Conservation (phyloP, 2,113 vertebrate species). For the Prunella fulvescens region DNA sequence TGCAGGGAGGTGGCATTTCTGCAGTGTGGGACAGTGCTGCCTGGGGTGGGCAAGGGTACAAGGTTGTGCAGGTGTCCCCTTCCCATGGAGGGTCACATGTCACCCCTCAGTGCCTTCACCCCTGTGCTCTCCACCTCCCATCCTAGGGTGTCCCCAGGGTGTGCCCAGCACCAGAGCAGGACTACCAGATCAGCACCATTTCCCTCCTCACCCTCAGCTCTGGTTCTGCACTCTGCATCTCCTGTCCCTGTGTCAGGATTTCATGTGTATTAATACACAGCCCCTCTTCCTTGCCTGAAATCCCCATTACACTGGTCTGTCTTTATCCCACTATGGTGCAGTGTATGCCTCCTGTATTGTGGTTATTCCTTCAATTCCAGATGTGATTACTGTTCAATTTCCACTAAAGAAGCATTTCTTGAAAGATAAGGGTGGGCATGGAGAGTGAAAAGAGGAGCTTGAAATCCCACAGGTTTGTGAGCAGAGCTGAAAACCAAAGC, state of each 20-base stretch:
- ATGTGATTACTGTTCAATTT: not conserved
- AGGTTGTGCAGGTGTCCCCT: not conserved
- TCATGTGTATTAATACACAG: not conserved
- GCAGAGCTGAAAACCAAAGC: not conserved
- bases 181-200: not conserved
- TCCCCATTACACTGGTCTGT: not conserved
- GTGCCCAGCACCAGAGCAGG: rapidly evolving
- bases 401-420: not conserved
- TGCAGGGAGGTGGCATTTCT: not conserved
- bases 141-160: no score
- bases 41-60: not conserved
- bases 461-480: not conserved
- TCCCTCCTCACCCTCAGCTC: not conserved
- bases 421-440: not conserved
- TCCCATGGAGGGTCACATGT: not conserved
- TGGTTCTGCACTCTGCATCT: not conserved
- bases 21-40: not conserved
- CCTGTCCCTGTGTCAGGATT: not conserved
- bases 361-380: not conserved
- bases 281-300: not conserved
- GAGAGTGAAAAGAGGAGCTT: not conserved
- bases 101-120: not conserved
- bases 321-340: not conserved
- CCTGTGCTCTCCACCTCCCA: rapidly evolving
- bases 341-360: not conserved